A percentile compares a stretch with the other conserved stretches of the same genome.
Evolutionary conservation across 2,888 invertebrate genomes (phyloP).

Genomic region (Drosophila cognata): DNA sequence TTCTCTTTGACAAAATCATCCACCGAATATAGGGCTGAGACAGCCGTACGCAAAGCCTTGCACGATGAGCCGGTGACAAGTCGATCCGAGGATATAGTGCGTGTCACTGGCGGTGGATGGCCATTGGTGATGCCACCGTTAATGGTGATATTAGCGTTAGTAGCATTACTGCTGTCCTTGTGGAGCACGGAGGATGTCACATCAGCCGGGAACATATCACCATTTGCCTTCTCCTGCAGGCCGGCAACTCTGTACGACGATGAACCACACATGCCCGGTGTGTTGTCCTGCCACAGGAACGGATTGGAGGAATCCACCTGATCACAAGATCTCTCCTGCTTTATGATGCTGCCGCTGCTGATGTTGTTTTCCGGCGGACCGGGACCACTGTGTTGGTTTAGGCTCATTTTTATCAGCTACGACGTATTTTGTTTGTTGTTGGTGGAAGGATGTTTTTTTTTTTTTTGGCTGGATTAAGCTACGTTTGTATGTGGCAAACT

Average conservation of each 20-base stretch:
- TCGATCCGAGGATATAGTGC: slow-evolving; percentile 85
- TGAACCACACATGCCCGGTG: slow-evolving; percentile 53
- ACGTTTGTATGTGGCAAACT: neutral
- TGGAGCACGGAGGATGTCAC: slow-evolving; percentile 6
- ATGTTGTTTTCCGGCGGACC: slow-evolving; percentile 79
- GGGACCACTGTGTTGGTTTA: slow-evolving; percentile 85
- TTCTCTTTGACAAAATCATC: slow-evolving; percentile 97
- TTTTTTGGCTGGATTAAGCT: neutral
- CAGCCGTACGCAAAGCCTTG: slow-evolving; percentile 95
- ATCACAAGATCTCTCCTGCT: slow-evolving; percentile 39
- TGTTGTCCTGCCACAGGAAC: slow-evolving; percentile 49
- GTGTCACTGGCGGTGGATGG: slow-evolving; percentile 75
- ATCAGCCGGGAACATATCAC: slow-evolving; percentile 23
- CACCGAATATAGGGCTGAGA: slow-evolving; percentile 94
- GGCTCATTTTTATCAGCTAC: slow-evolving; percentile 85
- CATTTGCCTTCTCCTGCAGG: slow-evolving; percentile 17
- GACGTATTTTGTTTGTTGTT: slow-evolving; percentile 47
- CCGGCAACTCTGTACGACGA: slow-evolving; percentile 27
- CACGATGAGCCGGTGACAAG: slow-evolving; percentile 92
- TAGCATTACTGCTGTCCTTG: slow-evolving; percentile 25
- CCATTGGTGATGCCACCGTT: slow-evolving; percentile 19
- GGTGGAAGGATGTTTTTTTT: slow-evolving; percentile 15
- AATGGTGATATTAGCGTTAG: neutral
- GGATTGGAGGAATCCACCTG: slow-evolving; percentile 58
- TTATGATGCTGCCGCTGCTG: slow-evolving; percentile 12